Base-by-base conservation (phyloP, 2,888 invertebrate genomes). In the Ophion obscuratus region DNA sequence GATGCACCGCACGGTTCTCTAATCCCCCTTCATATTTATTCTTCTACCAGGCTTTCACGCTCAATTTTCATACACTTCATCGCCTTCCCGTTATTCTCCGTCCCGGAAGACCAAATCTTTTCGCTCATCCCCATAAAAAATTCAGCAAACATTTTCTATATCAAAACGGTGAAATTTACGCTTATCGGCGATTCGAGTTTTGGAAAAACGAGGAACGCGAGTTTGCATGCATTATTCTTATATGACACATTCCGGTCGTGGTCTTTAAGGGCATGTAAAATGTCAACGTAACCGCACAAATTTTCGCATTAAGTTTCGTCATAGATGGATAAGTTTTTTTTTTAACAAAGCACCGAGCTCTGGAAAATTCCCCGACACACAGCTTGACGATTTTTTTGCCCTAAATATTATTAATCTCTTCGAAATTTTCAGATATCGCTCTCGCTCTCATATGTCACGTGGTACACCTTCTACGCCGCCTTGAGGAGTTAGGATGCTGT, bases 1-100 rank as follows among this genome's bases (percentile, higher is more conserved):
- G 81, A 66, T 84, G 83, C 81, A 78, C 74, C 75, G 20, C 20
- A 44, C 66, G 36, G 27, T 76, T 71, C 59, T 80, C 73, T 81
- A 86, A 84, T 87, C 87, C 71, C 17, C 70, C 82, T 75, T 73
- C 47, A 68, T 85, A 81, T 84, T 87, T 85, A 80, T 83, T 47
- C 64, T 74, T 67, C 73, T 68, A n/a, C 70, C 71, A 59, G 77
- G 77, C 77, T 84, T 82, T 85, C 68, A 81, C 62, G 59, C 67
- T 73, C 83, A 85, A 87, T 87, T 81, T 87, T 81, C 82, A 57
- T 71, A 59, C 36, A 44, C 24, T 31, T 20, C 61, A 62, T 10
- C 61, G 36, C 17, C 9, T 24, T 53, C 3, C 7, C 4, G 44
- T 20, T 31, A 62, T 74, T 68, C 31, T 73, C 47, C n/a, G 24